Evolutionary conservation across 2,797 vertebrate genomes (phyloP), one percentile per base, ranked within the genome.

Genomic region (Mastacembelus armatus): DNA sequence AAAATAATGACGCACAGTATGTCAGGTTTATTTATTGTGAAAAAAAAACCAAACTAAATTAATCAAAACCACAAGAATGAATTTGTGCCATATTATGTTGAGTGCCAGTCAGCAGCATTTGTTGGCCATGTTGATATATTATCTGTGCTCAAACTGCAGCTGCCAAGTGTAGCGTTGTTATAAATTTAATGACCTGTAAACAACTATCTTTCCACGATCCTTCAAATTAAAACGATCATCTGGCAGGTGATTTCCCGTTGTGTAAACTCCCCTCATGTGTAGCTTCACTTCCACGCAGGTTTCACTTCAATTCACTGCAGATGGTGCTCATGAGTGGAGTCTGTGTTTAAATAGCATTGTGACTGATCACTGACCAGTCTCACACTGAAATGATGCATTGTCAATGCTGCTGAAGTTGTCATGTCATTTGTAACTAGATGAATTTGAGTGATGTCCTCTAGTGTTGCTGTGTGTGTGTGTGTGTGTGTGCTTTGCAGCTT

Each of bases 241-340:
- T 47, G 26, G 15, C 14, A n/a, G 73, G 68, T 83, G 38, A 52
- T 78, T 83, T 71, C 66, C 78, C 42, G 2, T 67, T 21, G n/a
- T 38, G 76, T 85, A 69, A 82, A 83, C 69, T 75, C 74, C 71
- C 75, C 60, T 74, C 12, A 10, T 55, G 58, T 61, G 63, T 11
- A 35, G 43, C 50, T 54, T 66, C 15, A 54, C 36, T 15, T 73
- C 49, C 10, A 26, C 2, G 0, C 63, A 71, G 62, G 73, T 76
- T 71, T 80, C 66, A 68, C 16, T 51, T 61, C 26, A 5, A 11
- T 47, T 65, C 30, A 49, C 21, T 2, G 11, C 48, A 60, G 48
- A 5, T 42, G n/a, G n/a, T n/a, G 56, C 35, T 58, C 11, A 21
- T 38, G 32, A 49, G 16, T 6, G 2, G 1, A 62, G 36, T 60